Conservation (phyloP, 2,797 vertebrate species). For the Halcyon chelicuti region DNA sequence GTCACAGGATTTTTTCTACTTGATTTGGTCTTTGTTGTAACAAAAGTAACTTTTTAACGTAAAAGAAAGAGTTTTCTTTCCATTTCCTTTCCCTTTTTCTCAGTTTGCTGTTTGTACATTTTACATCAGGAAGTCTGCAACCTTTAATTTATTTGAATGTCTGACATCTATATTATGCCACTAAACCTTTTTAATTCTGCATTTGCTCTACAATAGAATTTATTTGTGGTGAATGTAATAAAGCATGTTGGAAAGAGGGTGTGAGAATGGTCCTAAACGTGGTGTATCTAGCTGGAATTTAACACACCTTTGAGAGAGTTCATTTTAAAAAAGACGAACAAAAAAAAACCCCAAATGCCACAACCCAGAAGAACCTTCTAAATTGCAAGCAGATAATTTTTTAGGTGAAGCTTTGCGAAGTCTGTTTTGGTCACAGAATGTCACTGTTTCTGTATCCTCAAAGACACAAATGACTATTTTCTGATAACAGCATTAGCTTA, state of each 20-base stretch:
- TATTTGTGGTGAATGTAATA: not conserved
- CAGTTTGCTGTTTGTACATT: not conserved
- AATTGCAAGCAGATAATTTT: not conserved
- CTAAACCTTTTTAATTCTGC: not conserved
- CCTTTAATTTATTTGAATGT: not conserved
- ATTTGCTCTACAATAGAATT: not conserved
- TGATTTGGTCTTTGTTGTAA: not conserved
- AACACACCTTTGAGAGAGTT: not conserved
- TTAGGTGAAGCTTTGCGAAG: not conserved
- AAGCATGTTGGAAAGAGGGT: not conserved
- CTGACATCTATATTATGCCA: not conserved
- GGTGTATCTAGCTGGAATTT: not conserved
- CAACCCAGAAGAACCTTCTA: not conserved
- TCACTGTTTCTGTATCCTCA: not conserved
- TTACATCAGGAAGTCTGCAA: not conserved
- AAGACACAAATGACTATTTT: not conserved
- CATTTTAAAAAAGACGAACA: not conserved
- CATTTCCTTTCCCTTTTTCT: not conserved
- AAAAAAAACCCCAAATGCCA: not conserved
- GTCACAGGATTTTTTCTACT: not conserved
- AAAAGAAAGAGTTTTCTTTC: not conserved
- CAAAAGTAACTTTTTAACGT: not conserved
- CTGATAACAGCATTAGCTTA: not conserved
- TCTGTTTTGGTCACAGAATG: not conserved
- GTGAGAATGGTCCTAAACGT: not conserved